Evolutionary conservation across 1,140 invertebrate species (phyloP).

Genomic region (Hetaerina americana): DNA sequence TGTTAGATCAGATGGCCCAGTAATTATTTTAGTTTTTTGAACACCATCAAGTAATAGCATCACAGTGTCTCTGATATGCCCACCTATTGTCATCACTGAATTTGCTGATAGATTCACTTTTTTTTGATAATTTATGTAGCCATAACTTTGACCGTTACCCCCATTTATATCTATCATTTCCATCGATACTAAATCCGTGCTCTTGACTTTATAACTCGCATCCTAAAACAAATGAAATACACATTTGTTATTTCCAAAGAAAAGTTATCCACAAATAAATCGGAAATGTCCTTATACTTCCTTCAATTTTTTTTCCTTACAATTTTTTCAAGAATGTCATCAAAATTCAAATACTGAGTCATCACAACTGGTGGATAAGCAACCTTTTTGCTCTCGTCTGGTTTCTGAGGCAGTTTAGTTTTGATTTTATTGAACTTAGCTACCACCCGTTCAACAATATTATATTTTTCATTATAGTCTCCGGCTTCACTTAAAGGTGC

Average conservation of each 20-base stretch:
- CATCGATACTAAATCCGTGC: conserved; percentile 30
- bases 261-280: too few relatives aligned
- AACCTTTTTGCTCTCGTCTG: conserved; percentile 13
- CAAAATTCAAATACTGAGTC: too few relatives aligned
- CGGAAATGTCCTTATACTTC: not conserved
- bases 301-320: too few relatives aligned
- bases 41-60: conserved; percentile 33
- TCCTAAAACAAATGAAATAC: too few relatives aligned
- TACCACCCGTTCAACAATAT: conserved; percentile 17
- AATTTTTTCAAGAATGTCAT: too few relatives aligned
- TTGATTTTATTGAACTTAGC: conserved; percentile 21
- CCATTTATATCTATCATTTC: conserved; percentile 39
- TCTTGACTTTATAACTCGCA: conserved; percentile 11
- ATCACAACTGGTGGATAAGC: too few relatives aligned
- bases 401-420: conserved; percentile 20
- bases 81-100: conserved; percentile 27
- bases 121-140: conserved; percentile 40
- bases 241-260: too few relatives aligned
- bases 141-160: conserved; percentile 39
- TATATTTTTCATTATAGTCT: conserved; percentile 35
- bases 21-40: conserved; percentile 25
- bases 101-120: conserved; percentile 16
- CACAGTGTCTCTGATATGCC: conserved; percentile 37
- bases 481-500: conserved; percentile 31
- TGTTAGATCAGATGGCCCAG: conserved; percentile 22